Evolutionary conservation across 2,113 vertebrate genomes (phyloP), one percentile per base, ranked within the genome.

Genomic region (Gallinago jamesoni): DNA sequence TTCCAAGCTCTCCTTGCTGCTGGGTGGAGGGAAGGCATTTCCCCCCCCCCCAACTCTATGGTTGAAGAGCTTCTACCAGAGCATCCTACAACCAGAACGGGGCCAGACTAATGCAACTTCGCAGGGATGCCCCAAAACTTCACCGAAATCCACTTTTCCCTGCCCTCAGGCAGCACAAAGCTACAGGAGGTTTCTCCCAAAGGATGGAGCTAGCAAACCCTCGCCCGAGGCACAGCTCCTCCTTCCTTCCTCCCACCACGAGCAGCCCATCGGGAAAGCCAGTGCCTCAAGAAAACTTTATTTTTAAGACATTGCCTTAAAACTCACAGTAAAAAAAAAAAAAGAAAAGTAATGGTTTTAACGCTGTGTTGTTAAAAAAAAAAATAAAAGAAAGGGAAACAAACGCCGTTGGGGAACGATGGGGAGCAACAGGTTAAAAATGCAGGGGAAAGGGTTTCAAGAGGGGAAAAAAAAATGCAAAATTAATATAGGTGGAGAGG

Each of bases 351-450:
- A 2, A 5, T 14, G 30, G 6, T 37, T 11, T 64, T 30, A 81
- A 57, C 0, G 3, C 25, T 5, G n/a, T 3, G 37, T 1, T 39
- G 55, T 30, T 23, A 43, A 56, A 74, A 28, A 53, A 53, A 53
- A 52, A 52, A 14, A n/a, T n/a, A n/a, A 27, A 17, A 17, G 8
- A n/a, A 14, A 41, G 45, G 9, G 28, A 52, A 59, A 28, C 0
- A 0, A 53, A 63, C 52, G 31, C 47, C 12, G 2, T 12, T 13
- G 20, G 63, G 73, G 9, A 47, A 67, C 0, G 5, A 14, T 1
- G 13, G 47, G 14, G n/a, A 81, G 39, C 48, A 67, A 84, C 8
- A 37, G 85, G 85, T 85, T 92, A 84, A 96, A 90, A 81, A 84
- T 0, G 45, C 43, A 31, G 30, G 62, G 63, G 33, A 52, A 47